Base-by-base conservation (phyloP, 2,888 invertebrate species). In the Ophonus ardosiacus region DNA sequence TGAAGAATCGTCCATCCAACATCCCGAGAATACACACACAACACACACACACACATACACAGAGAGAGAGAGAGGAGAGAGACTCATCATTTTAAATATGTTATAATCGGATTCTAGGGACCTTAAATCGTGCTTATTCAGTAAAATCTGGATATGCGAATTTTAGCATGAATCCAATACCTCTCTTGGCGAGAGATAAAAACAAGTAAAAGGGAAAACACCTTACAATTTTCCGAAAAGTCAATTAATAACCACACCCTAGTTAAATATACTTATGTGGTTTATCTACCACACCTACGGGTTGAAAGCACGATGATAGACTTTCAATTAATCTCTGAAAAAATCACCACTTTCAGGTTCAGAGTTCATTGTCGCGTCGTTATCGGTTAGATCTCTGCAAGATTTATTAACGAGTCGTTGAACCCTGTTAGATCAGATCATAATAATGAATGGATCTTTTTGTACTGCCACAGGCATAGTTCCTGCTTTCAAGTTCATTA, bases 401-500 rank as follows among this genome's bases (percentile, higher is more conserved):
- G 68, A 68, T 38, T 68, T 68, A 68, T 68, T 7, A 38, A 31
- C n/a, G 7, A 68, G 68, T n/a, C 68, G 31, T n/a, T 40, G 68
- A 68, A 68, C 68, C 31, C 2, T 7, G 31, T 5, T 31, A 24
- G 31, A 68, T 68, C 31, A 68, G n/a, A 68, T 38, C 15, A 24
- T 31, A 68, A 31, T 68, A 68, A 24, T n/a, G 31, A 68, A 68
- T 68, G 31, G 15, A 68, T 38, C 68, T 68, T 31, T 68, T 15
- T 38, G 31, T 40, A 68, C 7, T 5, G 59, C 59, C 15, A n/a
- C n/a, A 5, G 31, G 38, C 68, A 68, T 15, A 68, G 38, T 68
- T 68, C 68, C 68, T 68, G 68, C 63, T 68, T 24, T 68, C 68
- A 68, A 68, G 68, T 68, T 68, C 68, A 68, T 68, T 68, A 68